Evolutionary conservation across 2,888 invertebrate genomes (phyloP).

Genomic region (Tenthredo amoena): DNA sequence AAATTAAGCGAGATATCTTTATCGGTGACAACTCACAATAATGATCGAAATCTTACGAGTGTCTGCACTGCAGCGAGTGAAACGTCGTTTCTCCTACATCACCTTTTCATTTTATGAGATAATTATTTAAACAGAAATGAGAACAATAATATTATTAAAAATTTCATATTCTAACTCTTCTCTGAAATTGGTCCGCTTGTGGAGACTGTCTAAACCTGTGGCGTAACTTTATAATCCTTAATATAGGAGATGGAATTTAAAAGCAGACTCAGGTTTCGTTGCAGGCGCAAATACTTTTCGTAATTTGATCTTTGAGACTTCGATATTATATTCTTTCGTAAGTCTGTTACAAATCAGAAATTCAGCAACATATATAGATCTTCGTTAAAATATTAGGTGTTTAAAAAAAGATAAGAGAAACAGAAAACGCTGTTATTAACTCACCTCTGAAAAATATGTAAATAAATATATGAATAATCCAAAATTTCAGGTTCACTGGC

Average conservation of each 20-base stretch:
- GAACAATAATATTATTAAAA: neutral
- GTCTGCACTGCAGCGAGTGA: neutral
- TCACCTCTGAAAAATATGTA: slow-evolving; percentile 2
- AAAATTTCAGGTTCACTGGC: slow-evolving; percentile 26
- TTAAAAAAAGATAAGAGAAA: neutral
- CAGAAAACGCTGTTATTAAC: neutral
- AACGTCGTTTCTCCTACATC: neutral
- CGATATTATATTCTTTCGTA: neutral
- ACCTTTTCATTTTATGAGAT: neutral
- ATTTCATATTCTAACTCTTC: neutral
- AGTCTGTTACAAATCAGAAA: neutral
- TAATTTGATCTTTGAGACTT: neutral
- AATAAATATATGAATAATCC: slow-evolving; percentile 29
- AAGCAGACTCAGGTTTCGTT: slow-evolving; percentile 9
- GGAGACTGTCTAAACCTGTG: neutral
- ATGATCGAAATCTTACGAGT: neutral
- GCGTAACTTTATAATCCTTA: neutral
- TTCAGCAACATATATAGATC: neutral
- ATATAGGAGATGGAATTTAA: neutral
- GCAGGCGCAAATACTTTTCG: neutral
- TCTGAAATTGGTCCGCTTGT: neutral
- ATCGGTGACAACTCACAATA: neutral
- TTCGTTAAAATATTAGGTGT: neutral
- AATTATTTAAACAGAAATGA: neutral
- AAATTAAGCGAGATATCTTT: neutral